Evolutionary conservation across 1,140 invertebrate genomes (phyloP).

Genomic region (Sitodiplosis mosellana): DNA sequence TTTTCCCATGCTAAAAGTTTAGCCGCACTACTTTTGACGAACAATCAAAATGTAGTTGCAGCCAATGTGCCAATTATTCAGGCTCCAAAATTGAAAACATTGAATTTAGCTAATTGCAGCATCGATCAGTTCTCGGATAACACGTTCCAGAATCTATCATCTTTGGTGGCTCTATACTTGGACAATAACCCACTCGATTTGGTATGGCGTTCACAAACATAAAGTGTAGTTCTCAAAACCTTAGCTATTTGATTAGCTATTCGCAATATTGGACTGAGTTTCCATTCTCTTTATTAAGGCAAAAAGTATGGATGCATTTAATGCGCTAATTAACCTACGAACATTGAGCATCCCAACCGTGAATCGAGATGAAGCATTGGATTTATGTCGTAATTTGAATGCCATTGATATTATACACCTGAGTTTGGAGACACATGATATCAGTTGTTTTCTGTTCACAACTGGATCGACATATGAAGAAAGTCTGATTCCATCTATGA

Average conservation of each 20-base stretch:
- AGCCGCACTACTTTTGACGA: conserved; percentile 27
- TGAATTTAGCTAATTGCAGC: conserved; percentile 19
- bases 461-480: conserved; percentile 21
- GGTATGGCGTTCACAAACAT: conserved; percentile 9
- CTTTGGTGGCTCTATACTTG: conserved; percentile 24
- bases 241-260: too few species aligned
- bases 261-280: not conserved
- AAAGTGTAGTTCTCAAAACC: too few species aligned
- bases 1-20: conserved; percentile 27
- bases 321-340: conserved; percentile 16
- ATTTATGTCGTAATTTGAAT: conserved; percentile 17
- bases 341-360: conserved; percentile 20
- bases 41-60: conserved; percentile 28
- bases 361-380: conserved; percentile 12
- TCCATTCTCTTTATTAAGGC: conserved; percentile 10
- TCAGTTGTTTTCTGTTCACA: conserved; percentile 21
- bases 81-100: conserved; percentile 11
- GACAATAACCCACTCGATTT: conserved; percentile 24
- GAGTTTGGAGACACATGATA: conserved; percentile 12
- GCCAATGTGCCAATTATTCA: conserved; percentile 18
- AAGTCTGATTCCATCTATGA: conserved; percentile 13
- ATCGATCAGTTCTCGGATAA: conserved; percentile 19
- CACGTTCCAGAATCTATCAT: conserved; percentile 26
- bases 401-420: conserved; percentile 20
- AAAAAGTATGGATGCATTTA: conserved; percentile 23